Conservation (phyloP, 1,140 invertebrate genomes). For the Polypedilum vanderplanki region DNA sequence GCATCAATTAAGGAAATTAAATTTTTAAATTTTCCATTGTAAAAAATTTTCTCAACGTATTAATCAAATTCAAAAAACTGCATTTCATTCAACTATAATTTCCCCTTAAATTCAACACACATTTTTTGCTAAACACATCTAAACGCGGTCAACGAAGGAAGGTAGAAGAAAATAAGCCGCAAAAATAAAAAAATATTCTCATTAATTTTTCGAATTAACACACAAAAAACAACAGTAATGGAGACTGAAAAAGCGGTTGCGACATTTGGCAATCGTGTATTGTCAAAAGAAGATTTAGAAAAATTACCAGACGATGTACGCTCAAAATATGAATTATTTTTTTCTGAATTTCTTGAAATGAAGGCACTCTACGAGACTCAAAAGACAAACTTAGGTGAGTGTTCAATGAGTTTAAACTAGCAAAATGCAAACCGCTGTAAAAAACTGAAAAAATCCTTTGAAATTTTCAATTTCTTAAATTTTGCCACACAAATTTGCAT, state of each 20-base stretch:
- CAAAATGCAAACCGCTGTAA: not conserved
- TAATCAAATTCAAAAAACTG: not conserved
- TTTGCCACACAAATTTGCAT: slow-evolving; percentile 20
- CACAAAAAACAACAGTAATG: not conserved
- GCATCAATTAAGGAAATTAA: too few species aligned
- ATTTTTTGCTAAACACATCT: not conserved
- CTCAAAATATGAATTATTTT: slow-evolving; percentile 56
- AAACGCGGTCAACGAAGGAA: slow-evolving; percentile 1
- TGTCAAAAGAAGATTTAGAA: slow-evolving; percentile 37
- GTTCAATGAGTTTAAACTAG: not conserved
- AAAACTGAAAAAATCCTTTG: not conserved
- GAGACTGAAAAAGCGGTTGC: not conserved
- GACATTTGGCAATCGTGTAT: slow-evolving; percentile 32
- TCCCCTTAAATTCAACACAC: not conserved
- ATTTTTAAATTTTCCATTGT: too few species aligned
- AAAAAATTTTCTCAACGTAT: too few species aligned
- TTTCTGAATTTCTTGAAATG: slow-evolving; percentile 60
- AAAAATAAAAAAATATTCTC: not conserved
- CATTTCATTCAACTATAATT: not conserved
- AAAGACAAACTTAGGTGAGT: slow-evolving; percentile 53
- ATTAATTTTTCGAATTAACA: slow-evolving; percentile 1
- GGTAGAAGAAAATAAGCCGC: slow-evolving; percentile 14
- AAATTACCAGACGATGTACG: slow-evolving; percentile 37
- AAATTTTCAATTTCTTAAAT: slow-evolving; percentile 5
- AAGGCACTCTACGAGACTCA: slow-evolving; percentile 60